A percentile compares a stretch with the other conserved stretches of the same genome.
These are phyloP conservation scores for Grantiella picta DNA, from an alignment of 2,113 vertebrate species.

Conservation along the genomic window DNA sequence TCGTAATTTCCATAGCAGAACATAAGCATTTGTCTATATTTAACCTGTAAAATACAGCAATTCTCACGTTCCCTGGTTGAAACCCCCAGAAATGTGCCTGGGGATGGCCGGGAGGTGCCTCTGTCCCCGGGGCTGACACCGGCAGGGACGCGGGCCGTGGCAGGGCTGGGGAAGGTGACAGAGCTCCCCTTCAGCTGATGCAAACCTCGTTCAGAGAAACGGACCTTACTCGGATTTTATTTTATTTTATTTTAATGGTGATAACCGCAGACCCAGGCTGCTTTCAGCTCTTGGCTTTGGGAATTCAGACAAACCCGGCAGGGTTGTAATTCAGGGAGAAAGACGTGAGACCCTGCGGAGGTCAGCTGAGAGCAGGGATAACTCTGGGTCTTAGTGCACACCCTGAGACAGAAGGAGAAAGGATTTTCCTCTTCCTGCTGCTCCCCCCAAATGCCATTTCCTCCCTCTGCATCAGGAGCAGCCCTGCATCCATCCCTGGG, in stretches of 20 bases:
- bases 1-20: not conserved
- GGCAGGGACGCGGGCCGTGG: accelerated
- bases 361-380: not conserved
- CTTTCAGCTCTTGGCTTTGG: not conserved
- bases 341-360: accelerated
- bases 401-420: not conserved
- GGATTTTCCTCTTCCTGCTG: not conserved
- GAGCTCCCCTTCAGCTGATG: not conserved
- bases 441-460: not conserved
- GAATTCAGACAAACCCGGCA: too few relatives aligned
- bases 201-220: accelerated
- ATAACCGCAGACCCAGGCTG: accelerated
- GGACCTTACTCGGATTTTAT: accelerated
- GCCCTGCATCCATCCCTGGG: accelerated
- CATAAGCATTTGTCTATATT: not conserved
- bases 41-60: not conserved
- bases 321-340: not conserved
- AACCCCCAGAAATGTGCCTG: not conserved
- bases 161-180: not conserved
- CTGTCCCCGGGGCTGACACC: not conserved
- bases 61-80: accelerated
- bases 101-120: not conserved
- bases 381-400: not conserved
- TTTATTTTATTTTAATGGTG: accelerated
- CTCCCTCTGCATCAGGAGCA: not conserved